Base-by-base conservation (phyloP, 2,888 invertebrate species). In the Patella caerulea region DNA sequence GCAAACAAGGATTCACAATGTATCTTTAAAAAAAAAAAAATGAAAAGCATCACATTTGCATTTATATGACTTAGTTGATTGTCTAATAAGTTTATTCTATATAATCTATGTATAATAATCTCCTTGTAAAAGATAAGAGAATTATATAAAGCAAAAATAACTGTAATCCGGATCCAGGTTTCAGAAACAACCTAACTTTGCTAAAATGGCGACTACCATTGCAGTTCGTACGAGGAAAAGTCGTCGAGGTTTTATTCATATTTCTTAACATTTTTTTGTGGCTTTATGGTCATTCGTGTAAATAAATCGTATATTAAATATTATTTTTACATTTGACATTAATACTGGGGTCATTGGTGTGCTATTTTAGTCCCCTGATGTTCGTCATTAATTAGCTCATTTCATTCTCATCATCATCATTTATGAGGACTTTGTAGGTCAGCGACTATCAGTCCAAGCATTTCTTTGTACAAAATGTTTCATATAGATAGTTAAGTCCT, bases 171-270 rank as follows among this genome's bases (percentile, higher is more conserved):
- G 7, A 9, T 45, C 45, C 45, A 45, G 45, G 0, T 45, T 45
- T 45, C 7, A 45, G 7, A 7, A 45, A 45, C 45, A 45, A 45
- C 45, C 45, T 24, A 45, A 45, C 45, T 45, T 19, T 73, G 53
- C 45, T 65, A 86, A 80, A 78, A 88, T 88, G 88, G 86, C 88
- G 83, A 86, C 87, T 17, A 88, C 88, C 73, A 87, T 88, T 15
- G 88, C 87, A 7, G 86, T 89, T 69, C 83, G 86, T 75, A 88
- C 88, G 29, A 85, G 86, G 72, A 85, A 84, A 70, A 80, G 79
- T 19, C 78, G 84, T 71, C 65, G 74, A 65, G 65, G 12, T 65
- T 11, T 65, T 65, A 9, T 4, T 65, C 24, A 0, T 0, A 65
- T 65, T 65, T 19, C 11, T 65, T 3, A 24, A 24, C 14, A 12